Conservation (phyloP, 2,113 vertebrate species). For the Conger conger region DNA sequence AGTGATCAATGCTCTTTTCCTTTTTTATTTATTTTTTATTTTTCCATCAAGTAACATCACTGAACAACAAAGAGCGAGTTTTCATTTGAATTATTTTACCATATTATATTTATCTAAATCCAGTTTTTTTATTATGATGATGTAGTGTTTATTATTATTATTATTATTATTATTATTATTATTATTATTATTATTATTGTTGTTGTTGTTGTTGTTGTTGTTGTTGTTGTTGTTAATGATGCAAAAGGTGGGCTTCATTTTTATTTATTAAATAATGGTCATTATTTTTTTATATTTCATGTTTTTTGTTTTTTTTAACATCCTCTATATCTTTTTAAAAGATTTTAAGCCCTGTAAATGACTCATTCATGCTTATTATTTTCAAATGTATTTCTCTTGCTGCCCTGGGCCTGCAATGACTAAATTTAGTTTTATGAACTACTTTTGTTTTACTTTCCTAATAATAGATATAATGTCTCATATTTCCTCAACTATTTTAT, state of each 20-base stretch:
- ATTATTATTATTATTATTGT: background rate
- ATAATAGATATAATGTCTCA: background rate
- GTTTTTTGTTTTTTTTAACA: background rate
- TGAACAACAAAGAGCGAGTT: background rate
- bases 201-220: slow-evolving; percentile 10
- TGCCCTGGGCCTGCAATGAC: no score
- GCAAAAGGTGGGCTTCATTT: background rate
- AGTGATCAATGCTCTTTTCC: background rate
- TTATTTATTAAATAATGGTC: background rate
- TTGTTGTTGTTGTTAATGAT: background rate
- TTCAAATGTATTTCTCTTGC: background rate
- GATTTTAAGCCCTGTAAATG: background rate
- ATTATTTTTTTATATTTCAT: background rate
- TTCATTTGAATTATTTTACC: background rate
- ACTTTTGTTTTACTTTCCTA: background rate
- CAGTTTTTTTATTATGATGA: background rate
- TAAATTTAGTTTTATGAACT: background rate
- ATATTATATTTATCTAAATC: background rate
- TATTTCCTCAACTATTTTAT: background rate
- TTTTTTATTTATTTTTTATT: no score
- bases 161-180: no score
- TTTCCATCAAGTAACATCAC: background rate
- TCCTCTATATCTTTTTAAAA: background rate
- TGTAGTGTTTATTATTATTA: no score
- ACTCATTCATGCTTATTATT: background rate